Evolutionary conservation across 2,888 invertebrate species (phyloP).

Genomic region (Torymus aiolomorphi): DNA sequence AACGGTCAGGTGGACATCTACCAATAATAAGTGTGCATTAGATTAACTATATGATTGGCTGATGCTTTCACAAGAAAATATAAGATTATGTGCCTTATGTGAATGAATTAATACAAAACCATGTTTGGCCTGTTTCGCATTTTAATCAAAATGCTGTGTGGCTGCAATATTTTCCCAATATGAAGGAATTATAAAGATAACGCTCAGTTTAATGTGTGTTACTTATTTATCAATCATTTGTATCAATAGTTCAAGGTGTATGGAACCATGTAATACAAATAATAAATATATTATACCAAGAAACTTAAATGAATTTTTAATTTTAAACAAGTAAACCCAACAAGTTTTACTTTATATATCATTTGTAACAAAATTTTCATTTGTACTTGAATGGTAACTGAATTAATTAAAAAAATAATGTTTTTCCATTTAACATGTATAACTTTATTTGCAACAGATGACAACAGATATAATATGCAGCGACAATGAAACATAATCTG

Average conservation of each 20-base stretch:
- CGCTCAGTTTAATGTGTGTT: slow-evolving; percentile 38
- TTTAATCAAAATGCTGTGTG: slow-evolving; percentile 1
- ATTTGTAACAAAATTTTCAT: too few species aligned
- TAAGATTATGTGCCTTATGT: slow-evolving; percentile 53
- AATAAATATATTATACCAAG: slow-evolving; percentile 23
- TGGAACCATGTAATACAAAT: slow-evolving; percentile 36
- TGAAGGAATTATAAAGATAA: slow-evolving; percentile 15
- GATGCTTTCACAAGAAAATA: slow-evolving; percentile 42
- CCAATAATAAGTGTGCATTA: slow-evolving; percentile 15
- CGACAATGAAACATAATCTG: slow-evolving; percentile 10
- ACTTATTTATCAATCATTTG: slow-evolving; percentile 41
- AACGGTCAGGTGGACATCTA: slow-evolving; percentile 22
- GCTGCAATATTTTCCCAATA: slow-evolving; percentile 21
- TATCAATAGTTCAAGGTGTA: slow-evolving; percentile 44
- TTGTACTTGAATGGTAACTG: not conserved
- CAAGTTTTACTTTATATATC: too few species aligned
- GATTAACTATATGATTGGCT: slow-evolving; percentile 31
- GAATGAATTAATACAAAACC: slow-evolving; percentile 15
- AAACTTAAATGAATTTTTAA: not conserved
- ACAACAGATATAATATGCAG: slow-evolving; percentile 21
- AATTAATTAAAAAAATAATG: not conserved
- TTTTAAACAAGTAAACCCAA: not conserved
- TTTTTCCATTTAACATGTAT: slow-evolving; percentile 31
- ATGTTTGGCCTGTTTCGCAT: not conserved
- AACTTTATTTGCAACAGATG: slow-evolving; percentile 47